Conservation (phyloP, 2,113 vertebrate genomes). For the Chaetodon trifascialis region DNA sequence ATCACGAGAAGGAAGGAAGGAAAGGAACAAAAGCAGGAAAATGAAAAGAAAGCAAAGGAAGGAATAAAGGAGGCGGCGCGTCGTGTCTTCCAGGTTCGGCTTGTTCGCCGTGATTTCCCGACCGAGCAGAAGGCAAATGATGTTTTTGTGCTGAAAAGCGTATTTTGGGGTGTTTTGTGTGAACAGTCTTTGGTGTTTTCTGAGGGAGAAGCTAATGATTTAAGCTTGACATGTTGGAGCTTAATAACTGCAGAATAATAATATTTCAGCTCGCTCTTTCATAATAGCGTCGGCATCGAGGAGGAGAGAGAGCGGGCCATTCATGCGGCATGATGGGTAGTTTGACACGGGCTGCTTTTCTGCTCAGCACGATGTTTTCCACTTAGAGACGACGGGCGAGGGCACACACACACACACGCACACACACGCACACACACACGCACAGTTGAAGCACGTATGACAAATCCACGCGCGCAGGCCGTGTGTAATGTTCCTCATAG, state of each 20-base stretch:
- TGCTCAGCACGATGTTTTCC: conserved; percentile 61
- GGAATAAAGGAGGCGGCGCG: background rate
- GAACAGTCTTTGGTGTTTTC: conserved; percentile 42
- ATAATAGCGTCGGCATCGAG: conserved; percentile 43
- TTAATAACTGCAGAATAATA: conserved; percentile 68
- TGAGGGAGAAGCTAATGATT: conserved; percentile 60
- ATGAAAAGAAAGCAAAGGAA: background rate
- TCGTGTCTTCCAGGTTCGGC: conserved; percentile 15
- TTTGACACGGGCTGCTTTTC: conserved; percentile 71
- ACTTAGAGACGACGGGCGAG: conserved; percentile 3
- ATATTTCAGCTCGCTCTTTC: conserved; percentile 65
- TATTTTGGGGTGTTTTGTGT: conserved; percentile 50
- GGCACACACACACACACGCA: background rate
- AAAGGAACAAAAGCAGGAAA: background rate
- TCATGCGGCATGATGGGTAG: conserved; percentile 64
- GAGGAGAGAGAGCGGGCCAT: conserved; percentile 34
- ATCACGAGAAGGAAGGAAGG: background rate
- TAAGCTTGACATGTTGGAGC: conserved; percentile 59
- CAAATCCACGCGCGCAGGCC: conserved; percentile 6
- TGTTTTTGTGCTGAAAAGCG: conserved; percentile 49
- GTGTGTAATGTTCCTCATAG: background rate
- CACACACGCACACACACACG: conserved; percentile 22
- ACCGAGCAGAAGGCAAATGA: conserved; percentile 29
- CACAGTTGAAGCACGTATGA: background rate
- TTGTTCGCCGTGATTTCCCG: conserved; percentile 41